Conservation (phyloP, 2,797 vertebrate genomes). For the Enteromius anoplus region DNA sequence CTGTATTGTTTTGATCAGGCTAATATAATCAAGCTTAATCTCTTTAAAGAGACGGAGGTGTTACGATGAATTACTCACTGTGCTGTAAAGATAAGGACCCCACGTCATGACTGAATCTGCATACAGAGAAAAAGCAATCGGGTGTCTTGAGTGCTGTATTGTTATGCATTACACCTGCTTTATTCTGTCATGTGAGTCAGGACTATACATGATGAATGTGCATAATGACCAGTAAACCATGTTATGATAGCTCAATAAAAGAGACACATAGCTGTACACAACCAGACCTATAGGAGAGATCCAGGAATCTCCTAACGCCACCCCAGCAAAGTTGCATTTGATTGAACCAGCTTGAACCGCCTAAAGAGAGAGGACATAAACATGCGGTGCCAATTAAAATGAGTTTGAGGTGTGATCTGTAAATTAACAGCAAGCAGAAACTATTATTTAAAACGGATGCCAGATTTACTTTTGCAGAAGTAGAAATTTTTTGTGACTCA, state of each 20-base stretch:
- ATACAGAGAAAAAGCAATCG: slow-evolving; percentile 2
- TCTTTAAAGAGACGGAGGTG: neutral
- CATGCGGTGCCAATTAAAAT: neutral
- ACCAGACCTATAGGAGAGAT: slow-evolving; percentile 90
- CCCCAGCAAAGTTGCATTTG: slow-evolving; percentile 90
- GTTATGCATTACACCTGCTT: neutral
- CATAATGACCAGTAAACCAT: neutral
- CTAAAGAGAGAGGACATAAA: slow-evolving; percentile 67
- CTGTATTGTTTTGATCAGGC: neutral
- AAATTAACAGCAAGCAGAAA: neutral
- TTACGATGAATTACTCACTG: slow-evolving; percentile 79
- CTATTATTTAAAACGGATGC: neutral
- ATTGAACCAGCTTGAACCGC: slow-evolving; percentile 79
- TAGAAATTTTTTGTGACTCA: neutral
- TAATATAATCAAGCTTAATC: slow-evolving; percentile 23
- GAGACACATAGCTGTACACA: neutral
- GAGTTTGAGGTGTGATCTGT: neutral
- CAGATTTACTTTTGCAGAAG: slow-evolving; percentile 12
- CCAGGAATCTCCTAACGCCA: slow-evolving; percentile 95
- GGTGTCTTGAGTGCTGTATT: neutral
- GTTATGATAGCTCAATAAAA: neutral
- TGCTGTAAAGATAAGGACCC: slow-evolving; percentile 94
- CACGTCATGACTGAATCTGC: slow-evolving; percentile 95
- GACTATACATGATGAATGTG: slow-evolving; percentile 6
- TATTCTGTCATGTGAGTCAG: neutral